phyloP scores from a whole-genome alignment of 1,140 invertebrate species.

The Aphis craccivora region DNA sequence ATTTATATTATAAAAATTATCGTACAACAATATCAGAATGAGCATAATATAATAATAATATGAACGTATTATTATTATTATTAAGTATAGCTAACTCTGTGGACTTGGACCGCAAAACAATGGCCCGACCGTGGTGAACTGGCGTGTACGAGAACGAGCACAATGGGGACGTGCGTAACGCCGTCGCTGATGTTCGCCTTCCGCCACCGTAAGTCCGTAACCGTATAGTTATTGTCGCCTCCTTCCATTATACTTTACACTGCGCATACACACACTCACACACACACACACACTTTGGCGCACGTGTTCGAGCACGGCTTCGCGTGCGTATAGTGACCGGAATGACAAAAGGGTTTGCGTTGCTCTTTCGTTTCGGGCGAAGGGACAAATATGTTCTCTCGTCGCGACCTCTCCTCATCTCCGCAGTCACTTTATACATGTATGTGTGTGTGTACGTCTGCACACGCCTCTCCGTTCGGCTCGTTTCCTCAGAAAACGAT shows the following conservation, averaged over 20 bases:
- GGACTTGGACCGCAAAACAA: neutral
- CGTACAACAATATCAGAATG: neutral
- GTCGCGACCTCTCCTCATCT: neutral
- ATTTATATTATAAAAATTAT: neutral
- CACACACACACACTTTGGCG: too few relatives aligned
- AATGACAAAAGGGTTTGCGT: slow-evolving; percentile 12
- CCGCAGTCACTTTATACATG: too few relatives aligned
- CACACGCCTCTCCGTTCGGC: neutral
- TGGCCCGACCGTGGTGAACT: neutral
- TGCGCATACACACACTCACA: neutral
- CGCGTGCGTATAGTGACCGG: neutral
- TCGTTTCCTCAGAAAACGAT: slow-evolving; percentile 4
- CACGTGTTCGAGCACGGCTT: neutral
- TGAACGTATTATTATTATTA: neutral
- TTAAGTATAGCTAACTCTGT: neutral
- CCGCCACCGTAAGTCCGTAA: neutral
- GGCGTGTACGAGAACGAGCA: neutral
- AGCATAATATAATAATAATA: neutral
- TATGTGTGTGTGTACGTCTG: too few relatives aligned
- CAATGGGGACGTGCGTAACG: neutral
- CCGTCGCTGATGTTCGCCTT: neutral
- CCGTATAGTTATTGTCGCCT: slow-evolving; percentile 2
- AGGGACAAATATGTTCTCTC: neutral
- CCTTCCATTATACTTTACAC: neutral
- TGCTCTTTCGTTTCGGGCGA: neutral